These are phyloP conservation scores for Aphelocoma coerulescens DNA, from an alignment of 2,113 vertebrate species.

Conservation along the genomic window DNA sequence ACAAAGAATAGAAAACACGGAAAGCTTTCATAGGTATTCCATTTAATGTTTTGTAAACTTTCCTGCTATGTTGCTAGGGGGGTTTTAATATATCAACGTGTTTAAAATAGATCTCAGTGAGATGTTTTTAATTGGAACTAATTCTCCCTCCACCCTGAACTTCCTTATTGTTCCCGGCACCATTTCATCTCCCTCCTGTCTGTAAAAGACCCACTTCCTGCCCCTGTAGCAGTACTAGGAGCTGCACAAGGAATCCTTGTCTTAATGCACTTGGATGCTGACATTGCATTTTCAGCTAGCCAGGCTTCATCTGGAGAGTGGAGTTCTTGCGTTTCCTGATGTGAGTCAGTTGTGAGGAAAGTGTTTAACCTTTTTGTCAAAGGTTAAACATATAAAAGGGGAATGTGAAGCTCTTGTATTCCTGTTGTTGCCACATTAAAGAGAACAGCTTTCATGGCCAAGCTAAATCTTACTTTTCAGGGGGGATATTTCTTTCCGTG, in stretches of 20 bases:
- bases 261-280: neutral
- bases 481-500: neutral
- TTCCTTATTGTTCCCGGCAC: neutral
- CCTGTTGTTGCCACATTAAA: conserved; percentile 47
- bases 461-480: neutral
- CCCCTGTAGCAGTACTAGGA: neutral
- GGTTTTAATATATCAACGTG: neutral
- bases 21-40: neutral
- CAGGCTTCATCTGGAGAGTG: conserved; percentile 40
- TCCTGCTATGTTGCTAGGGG: neutral
- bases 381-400: conserved; percentile 69
- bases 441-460: neutral
- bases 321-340: conserved; percentile 51
- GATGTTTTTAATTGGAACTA: conserved; percentile 4
- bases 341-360: conserved; percentile 58
- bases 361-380: conserved; percentile 63
- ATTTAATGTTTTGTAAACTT: conserved; percentile 42
- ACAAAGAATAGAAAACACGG: neutral
- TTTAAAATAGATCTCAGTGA: conserved; percentile 17
- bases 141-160: neutral
- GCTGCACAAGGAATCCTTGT: conserved; percentile 44
- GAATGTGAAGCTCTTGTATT: conserved; percentile 45
- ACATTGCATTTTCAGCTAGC: conserved; percentile 22
- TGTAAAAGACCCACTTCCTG: conserved; percentile 41
- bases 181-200: neutral